A percentile compares a stretch with the other conserved stretches of the same genome.
phyloP scores from a whole-genome alignment of 2,797 vertebrate species.

The Pterois miles region DNA sequence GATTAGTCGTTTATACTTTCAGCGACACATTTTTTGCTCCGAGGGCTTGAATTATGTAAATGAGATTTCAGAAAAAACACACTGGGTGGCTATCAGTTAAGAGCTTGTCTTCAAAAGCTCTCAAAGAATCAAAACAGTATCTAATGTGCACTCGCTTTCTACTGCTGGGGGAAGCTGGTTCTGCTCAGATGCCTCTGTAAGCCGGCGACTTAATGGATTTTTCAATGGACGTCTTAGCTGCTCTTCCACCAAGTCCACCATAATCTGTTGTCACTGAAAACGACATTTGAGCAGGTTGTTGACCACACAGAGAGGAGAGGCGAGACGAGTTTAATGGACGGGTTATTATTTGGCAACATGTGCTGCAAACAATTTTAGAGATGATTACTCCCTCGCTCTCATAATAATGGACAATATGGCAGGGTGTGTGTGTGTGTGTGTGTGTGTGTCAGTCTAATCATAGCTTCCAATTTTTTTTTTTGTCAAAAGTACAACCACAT shows the following conservation, averaged over 20 bases:
- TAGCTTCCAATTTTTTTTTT: neutral
- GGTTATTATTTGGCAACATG: conserved; percentile 53
- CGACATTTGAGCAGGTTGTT: conserved; percentile 45
- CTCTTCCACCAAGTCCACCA: conserved; percentile 27
- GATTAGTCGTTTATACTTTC: conserved; percentile 22
- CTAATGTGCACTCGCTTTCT: conserved; percentile 19
- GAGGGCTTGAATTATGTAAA: conserved; percentile 33
- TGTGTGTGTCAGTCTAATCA: neutral
- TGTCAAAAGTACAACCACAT: too few relatives aligned
- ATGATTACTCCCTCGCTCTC: conserved; percentile 39
- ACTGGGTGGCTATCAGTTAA: conserved; percentile 7
- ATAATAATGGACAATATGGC: conserved; percentile 44
- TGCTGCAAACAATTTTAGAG: conserved; percentile 47
- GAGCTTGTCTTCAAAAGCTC: conserved; percentile 34
- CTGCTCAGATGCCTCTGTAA: conserved; percentile 17
- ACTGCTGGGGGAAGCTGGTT: conserved; percentile 11
- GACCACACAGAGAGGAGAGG: conserved; percentile 28
- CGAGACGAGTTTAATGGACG: conserved; percentile 51
- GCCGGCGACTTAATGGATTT: conserved; percentile 50
- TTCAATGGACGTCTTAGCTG: conserved; percentile 33
- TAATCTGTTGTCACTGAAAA: conserved; percentile 47
- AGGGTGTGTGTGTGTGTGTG: neutral
- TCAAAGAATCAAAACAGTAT: conserved; percentile 25
- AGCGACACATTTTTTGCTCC: neutral
- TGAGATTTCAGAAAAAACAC: neutral